phyloP scores from a whole-genome alignment of 2,797 vertebrate genomes.

The Sebastes trivittatus region DNA sequence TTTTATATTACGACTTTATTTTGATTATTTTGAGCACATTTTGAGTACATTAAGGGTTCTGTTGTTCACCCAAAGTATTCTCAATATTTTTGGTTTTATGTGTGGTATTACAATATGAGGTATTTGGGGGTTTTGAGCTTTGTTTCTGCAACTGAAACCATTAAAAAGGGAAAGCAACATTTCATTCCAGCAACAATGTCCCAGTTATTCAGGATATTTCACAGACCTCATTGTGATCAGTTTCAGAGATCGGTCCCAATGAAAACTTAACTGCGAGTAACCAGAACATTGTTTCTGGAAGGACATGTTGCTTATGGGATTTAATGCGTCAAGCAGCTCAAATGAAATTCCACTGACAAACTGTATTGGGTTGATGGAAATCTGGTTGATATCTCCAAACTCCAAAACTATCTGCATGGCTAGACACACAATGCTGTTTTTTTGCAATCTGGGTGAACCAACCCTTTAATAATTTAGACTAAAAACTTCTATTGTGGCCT shows the following conservation, averaged over 20 bases:
- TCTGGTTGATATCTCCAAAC: neutral
- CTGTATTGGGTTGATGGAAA: neutral
- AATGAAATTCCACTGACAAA: neutral
- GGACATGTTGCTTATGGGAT: neutral
- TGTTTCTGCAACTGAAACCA: neutral
- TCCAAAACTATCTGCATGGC: neutral
- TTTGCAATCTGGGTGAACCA: neutral
- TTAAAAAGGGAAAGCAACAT: neutral
- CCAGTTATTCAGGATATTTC: conserved; percentile 22
- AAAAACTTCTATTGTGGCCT: neutral
- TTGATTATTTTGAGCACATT: neutral
- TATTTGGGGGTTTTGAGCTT: neutral
- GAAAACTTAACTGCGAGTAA: conserved; percentile 26
- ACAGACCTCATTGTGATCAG: conserved; percentile 22
- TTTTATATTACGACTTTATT: neutral
- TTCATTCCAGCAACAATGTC: conserved; percentile 16
- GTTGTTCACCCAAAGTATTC: neutral
- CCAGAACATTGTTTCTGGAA: conserved; percentile 36
- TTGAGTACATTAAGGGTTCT: no score
- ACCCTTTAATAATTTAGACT: neutral
- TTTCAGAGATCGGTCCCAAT: conserved; percentile 10
- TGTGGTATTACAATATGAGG: neutral
- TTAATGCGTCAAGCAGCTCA: neutral
- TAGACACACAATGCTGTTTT: neutral
- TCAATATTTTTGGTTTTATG: neutral